Evolutionary conservation across 1,140 invertebrate species (phyloP).

Genomic region (honey bee (Apis mellifera)): DNA sequence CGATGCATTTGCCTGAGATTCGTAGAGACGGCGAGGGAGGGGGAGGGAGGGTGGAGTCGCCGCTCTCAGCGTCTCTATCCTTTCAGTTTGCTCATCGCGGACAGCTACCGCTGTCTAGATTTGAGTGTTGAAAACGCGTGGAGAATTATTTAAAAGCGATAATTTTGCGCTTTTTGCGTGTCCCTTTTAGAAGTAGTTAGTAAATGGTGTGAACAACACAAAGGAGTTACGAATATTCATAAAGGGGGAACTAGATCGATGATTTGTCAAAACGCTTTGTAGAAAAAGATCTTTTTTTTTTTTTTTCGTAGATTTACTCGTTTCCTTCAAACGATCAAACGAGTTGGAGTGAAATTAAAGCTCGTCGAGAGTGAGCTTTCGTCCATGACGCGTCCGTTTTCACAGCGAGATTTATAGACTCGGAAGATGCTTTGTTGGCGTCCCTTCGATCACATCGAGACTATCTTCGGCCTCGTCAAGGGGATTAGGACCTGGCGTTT

Average conservation of each 20-base stretch:
- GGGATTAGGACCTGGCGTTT: slow-evolving; percentile 56
- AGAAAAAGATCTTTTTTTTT: background rate
- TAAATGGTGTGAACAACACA: too few relatives aligned
- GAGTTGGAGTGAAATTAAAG: slow-evolving; percentile 4
- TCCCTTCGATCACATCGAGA: background rate
- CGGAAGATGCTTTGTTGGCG: slow-evolving; percentile 35
- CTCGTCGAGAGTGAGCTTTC: background rate
- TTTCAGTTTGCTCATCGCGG: background rate
- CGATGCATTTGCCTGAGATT: background rate
- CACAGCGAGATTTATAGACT: slow-evolving; percentile 23
- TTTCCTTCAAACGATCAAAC: background rate
- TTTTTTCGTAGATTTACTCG: background rate
- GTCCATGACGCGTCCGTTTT: slow-evolving; percentile 1
- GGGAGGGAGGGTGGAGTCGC: background rate
- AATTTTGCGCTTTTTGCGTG: background rate
- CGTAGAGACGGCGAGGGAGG: too few relatives aligned
- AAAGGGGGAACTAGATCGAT: too few relatives aligned
- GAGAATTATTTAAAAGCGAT: background rate
- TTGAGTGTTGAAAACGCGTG: too few relatives aligned
- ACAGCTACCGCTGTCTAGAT: background rate
- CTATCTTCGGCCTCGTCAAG: slow-evolving; percentile 59
- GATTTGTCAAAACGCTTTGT: background rate
- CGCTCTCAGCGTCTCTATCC: background rate
- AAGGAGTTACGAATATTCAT: background rate
- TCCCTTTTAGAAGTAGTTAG: background rate